Evolutionary conservation across 2,113 vertebrate genomes (phyloP).

Genomic region (Fulica atra): DNA sequence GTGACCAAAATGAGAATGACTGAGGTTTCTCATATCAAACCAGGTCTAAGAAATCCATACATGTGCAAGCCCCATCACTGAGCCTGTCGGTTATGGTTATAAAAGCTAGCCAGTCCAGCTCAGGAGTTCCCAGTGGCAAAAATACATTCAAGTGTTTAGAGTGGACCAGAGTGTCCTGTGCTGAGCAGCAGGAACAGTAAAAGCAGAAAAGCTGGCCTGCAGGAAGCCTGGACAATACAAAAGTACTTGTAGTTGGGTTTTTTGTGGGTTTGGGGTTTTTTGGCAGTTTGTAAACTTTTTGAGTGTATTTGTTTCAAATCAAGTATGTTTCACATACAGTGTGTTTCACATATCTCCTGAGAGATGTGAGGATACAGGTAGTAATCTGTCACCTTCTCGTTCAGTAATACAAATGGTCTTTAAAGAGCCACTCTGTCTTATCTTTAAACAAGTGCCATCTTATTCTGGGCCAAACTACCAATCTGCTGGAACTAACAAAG

Average conservation of each 20-base stretch:
- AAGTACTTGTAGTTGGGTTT: not conserved
- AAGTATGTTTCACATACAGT: too few species aligned
- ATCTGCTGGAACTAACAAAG: not conserved
- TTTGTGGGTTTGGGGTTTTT: not conserved
- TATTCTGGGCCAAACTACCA: not conserved
- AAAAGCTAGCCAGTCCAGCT: not conserved
- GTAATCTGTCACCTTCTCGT: not conserved
- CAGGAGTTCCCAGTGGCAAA: not conserved
- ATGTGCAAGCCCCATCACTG: not conserved
- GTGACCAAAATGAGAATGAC: not conserved
- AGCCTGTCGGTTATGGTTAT: not conserved
- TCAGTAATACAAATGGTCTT: not conserved
- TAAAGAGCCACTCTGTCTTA: not conserved
- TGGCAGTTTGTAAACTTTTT: not conserved
- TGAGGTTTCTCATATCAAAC: not conserved
- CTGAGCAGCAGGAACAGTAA: not conserved
- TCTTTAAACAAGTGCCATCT: not conserved
- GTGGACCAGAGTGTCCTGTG: not conserved
- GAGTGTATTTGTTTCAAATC: not conserved
- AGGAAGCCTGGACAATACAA: not conserved
- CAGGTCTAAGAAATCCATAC: not conserved
- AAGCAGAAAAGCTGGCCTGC: not conserved
- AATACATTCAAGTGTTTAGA: not conserved
- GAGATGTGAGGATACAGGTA: not conserved
- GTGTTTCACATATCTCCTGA: not conserved